Percentiles rank a stretch among this genome's conserved stretches.
Evolutionary conservation across 2,888 invertebrate species (phyloP).

Genomic region (Eupeodes luniger): DNA sequence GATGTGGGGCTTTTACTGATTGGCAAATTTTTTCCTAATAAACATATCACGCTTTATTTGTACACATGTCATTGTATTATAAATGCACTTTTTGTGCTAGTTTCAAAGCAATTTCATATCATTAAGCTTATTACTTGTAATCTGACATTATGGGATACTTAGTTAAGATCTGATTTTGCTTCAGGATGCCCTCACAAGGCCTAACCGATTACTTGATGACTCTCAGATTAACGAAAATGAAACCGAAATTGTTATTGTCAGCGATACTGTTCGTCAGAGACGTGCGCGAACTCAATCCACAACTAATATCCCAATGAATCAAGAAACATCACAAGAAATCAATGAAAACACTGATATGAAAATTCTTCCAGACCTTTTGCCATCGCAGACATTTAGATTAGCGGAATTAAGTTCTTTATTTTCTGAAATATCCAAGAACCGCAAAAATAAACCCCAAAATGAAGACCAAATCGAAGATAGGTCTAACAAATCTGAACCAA

Average conservation of each 20-base stretch:
- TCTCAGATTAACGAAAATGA: slow-evolving; percentile 79
- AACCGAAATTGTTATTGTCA: slow-evolving; percentile 86
- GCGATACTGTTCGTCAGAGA: slow-evolving; percentile 87
- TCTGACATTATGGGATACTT: slow-evolving; percentile 52
- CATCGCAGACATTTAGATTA: slow-evolving; percentile 87
- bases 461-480: slow-evolving; percentile 74
- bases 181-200: slow-evolving; percentile 53
- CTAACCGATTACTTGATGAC: slow-evolving; percentile 36
- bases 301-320: slow-evolving; percentile 52
- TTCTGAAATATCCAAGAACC: slow-evolving; percentile 87
- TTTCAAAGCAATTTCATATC: slow-evolving; percentile 54
- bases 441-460: slow-evolving; percentile 28
- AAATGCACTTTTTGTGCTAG: slow-evolving; percentile 36
- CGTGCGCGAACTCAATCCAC: slow-evolving; percentile 83
- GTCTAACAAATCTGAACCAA: slow-evolving; percentile 78
- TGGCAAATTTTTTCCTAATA: slow-evolving; percentile 41
- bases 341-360: slow-evolving; percentile 78
- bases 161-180: slow-evolving; percentile 66
- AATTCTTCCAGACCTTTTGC: slow-evolving; percentile 84
- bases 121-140: slow-evolving; percentile 69
- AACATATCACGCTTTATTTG: slow-evolving; percentile 62
- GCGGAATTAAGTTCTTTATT: slow-evolving; percentile 89
- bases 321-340: slow-evolving; percentile 77
- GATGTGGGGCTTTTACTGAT: slow-evolving; percentile 64
- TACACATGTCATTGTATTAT: slow-evolving; percentile 67